Conservation (phyloP, 2,797 vertebrate genomes). For the Falco columbarius region DNA sequence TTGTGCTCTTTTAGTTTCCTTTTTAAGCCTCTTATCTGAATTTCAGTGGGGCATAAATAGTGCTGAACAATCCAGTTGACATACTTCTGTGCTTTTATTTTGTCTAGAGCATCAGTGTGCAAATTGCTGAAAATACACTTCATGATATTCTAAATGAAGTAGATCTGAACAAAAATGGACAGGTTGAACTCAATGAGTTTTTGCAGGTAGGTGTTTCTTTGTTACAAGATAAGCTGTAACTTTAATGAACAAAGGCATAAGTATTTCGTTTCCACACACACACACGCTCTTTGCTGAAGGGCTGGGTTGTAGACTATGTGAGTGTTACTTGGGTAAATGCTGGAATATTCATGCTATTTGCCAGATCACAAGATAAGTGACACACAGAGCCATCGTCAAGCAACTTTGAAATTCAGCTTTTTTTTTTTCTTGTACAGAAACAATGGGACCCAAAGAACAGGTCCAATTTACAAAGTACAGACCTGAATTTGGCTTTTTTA, state of each 20-base stretch:
- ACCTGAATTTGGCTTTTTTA: neutral
- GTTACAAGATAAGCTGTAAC: accelerated
- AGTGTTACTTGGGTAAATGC: accelerated
- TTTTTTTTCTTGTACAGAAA: neutral
- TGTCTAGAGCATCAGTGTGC: conserved; percentile 87
- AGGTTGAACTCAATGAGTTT: conserved; percentile 96
- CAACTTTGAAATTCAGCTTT: neutral
- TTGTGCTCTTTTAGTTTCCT: neutral
- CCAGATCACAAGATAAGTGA: neutral
- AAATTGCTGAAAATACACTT: conserved; percentile 92
- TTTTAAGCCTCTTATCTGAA: neutral
- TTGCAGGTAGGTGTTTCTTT: conserved; percentile 84
- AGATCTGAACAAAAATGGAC: conserved; percentile 97
- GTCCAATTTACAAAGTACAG: neutral
- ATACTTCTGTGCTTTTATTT: neutral
- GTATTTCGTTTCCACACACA: no score
- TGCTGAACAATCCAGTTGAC: neutral
- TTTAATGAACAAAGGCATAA: accelerated
- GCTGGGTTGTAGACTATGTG: neutral
- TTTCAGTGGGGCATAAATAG: neutral
- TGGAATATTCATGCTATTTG: neutral
- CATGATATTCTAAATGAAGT: conserved; percentile 97
- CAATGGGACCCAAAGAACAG: neutral
- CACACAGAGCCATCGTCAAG: neutral
- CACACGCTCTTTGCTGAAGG: neutral